A percentile compares a stretch with the other conserved stretches of the same genome.
These are phyloP conservation scores for Melinopterus prodromus DNA, from an alignment of 2,888 invertebrate genomes.

Conservation along the genomic window DNA sequence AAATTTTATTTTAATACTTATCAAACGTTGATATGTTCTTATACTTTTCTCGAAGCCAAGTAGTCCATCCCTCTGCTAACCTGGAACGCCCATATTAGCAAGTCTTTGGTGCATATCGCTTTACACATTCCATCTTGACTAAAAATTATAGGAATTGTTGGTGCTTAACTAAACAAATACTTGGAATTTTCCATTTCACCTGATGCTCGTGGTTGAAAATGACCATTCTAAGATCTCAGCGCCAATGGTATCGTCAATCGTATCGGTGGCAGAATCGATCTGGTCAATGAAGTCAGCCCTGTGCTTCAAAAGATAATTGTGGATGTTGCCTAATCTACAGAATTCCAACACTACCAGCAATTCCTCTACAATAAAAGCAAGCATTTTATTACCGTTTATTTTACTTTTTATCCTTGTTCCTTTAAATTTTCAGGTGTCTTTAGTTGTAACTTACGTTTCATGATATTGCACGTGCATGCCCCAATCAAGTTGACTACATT, in stretches of 20 bases:
- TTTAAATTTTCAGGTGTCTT: too few relatives aligned
- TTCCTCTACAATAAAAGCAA: conserved; percentile 70
- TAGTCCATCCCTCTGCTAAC: conserved; percentile 96
- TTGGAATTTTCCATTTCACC: conserved; percentile 56
- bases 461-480: conserved; percentile 90
- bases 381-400: background rate
- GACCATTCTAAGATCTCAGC: conserved; percentile 65
- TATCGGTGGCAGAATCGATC: conserved; percentile 72
- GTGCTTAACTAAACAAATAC: background rate
- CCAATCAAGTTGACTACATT: conserved; percentile 96
- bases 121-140: conserved; percentile 42
- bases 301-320: conserved; percentile 86
- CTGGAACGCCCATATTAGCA: conserved; percentile 92
- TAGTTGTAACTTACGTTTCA: conserved; percentile 71
- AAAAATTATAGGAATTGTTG: background rate
- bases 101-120: conserved; percentile 80
- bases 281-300: conserved; percentile 86
- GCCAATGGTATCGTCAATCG: conserved; percentile 73
- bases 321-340: conserved; percentile 91
- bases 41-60: conserved; percentile 84
- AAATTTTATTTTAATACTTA: background rate
- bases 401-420: background rate
- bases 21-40: too few relatives aligned
- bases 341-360: conserved; percentile 93
- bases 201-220: conserved; percentile 67